phyloP scores from a whole-genome alignment of 2,113 vertebrate genomes.

The Coturnix japonica region DNA sequence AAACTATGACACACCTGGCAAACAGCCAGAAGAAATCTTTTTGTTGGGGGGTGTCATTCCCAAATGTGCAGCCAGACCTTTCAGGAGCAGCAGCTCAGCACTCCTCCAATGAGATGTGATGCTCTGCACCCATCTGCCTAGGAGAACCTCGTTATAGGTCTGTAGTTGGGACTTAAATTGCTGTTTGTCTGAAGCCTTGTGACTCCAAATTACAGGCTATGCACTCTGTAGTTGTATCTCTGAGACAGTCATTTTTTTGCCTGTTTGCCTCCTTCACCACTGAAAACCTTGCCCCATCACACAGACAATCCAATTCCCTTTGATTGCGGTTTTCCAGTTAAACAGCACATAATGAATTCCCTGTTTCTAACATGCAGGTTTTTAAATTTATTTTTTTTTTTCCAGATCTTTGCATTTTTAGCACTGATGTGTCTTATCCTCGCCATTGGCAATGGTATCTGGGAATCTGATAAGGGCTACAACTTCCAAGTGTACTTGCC shows the following conservation, averaged over 20 bases:
- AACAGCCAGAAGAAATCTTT: neutral
- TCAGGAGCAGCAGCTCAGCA: neutral
- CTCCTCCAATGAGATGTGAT: neutral
- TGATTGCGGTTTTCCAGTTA: neutral
- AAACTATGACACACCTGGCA: neutral
- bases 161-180: neutral
- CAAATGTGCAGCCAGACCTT: neutral
- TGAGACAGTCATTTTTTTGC: neutral
- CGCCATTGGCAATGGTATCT: constrained; percentile 88
- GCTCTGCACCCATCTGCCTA: neutral
- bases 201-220: neutral
- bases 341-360: neutral
- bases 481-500: constrained; percentile 88
- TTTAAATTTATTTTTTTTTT: neutral
- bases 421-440: constrained; percentile 85
- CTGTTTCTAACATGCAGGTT: neutral
- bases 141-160: neutral
- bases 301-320: neutral
- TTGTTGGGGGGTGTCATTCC: neutral
- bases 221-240: neutral
- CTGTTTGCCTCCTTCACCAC: neutral
- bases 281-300: neutral
- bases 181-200: neutral
- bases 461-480: constrained; percentile 85
- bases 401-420: constrained; percentile 90